Evolutionary conservation across 2,113 vertebrate genomes (phyloP).

Genomic region (Psittacus erithacus): DNA sequence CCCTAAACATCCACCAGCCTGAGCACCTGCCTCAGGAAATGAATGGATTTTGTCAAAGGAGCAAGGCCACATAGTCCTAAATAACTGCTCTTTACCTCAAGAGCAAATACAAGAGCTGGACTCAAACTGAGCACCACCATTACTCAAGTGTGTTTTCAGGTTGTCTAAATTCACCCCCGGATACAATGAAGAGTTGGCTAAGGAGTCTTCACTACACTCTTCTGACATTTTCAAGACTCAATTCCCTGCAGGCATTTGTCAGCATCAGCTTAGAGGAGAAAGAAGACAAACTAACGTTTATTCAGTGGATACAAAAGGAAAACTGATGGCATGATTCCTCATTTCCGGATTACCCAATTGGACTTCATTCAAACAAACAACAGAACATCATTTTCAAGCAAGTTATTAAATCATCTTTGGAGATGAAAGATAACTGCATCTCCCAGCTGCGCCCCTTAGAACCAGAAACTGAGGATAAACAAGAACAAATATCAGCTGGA

Average conservation of each 20-base stretch:
- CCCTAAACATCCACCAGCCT: not conserved
- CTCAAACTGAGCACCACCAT: not conserved
- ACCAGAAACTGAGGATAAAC: not conserved
- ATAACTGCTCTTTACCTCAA: not conserved
- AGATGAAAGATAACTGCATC: not conserved
- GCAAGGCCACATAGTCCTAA: not conserved
- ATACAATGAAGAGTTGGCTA: not conserved
- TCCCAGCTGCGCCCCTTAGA: not conserved
- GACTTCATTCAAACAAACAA: not conserved
- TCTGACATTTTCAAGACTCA: conserved; percentile 9
- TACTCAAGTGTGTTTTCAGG: not conserved
- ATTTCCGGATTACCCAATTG: not conserved
- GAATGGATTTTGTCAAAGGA: not conserved
- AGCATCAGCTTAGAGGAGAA: not conserved
- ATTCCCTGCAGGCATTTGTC: not conserved
- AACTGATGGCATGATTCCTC: not conserved
- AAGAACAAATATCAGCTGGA: not conserved
- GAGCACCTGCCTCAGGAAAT: not conserved
- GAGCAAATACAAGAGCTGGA: not conserved
- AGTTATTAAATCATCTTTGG: conserved; percentile 1
- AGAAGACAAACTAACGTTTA: not conserved
- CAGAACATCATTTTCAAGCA: not conserved
- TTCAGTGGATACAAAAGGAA: not conserved
- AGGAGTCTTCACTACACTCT: not conserved
- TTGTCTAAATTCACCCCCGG: not conserved